These are phyloP conservation scores for Mnemiopsis leidyi DNA, from an alignment of 37 sponge, comb jelly and placozoan species.

Conservation along the genomic window DNA sequence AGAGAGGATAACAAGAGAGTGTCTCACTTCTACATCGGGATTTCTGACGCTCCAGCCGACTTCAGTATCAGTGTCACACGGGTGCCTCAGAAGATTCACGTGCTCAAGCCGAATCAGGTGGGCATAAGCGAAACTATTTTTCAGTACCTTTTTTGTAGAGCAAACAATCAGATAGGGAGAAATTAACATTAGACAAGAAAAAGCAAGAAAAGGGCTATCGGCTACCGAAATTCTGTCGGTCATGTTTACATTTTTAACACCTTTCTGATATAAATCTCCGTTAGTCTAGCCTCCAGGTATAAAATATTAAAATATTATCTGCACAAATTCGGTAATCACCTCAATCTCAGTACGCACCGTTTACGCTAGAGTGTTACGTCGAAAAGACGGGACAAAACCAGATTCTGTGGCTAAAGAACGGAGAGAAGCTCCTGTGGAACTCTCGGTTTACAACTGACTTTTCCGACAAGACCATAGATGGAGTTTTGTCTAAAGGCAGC, in stretches of 20 bases:
- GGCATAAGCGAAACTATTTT: no score
- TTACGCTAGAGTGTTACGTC: neutral
- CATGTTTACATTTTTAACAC: no score
- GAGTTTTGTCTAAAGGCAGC: neutral
- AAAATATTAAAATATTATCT: neutral
- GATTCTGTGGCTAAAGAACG: constrained; percentile 21
- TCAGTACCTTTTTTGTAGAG: no score
- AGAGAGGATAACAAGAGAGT: neutral
- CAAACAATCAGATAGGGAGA: no score
- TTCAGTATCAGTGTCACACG: neutral
- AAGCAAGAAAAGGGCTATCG: no score
- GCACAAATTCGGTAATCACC: neutral
- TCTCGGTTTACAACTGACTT: neutral
- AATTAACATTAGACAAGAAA: no score
- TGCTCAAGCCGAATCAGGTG: constrained; percentile 12
- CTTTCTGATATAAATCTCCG: neutral
- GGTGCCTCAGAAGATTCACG: neutral
- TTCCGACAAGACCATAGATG: neutral
- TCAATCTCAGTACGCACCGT: neutral
- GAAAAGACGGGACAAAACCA: neutral
- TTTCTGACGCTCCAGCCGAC: neutral
- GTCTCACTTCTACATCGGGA: neutral
- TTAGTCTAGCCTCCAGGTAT: no score
- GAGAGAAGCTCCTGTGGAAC: neutral
- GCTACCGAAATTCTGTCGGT: no score